phyloP scores from a whole-genome alignment of 2,888 invertebrate species.

The Nemoura dubitans region DNA sequence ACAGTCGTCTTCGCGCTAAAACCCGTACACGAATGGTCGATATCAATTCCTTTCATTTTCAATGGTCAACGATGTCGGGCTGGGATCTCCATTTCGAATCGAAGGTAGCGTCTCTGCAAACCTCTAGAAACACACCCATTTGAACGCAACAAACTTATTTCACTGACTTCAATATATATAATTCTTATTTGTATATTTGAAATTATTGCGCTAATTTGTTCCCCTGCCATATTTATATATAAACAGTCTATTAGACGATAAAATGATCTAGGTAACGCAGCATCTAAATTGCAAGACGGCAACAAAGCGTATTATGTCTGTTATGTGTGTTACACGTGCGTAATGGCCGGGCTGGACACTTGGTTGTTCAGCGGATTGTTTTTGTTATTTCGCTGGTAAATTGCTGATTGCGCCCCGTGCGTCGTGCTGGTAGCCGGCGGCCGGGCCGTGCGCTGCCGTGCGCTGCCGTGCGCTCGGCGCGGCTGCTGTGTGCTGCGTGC shows the following conservation, averaged over 20 bases:
- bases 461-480: neutral
- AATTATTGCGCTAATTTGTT: too few species aligned
- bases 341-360: neutral
- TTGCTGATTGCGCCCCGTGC: neutral
- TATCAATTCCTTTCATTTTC: neutral
- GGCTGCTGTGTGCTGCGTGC: neutral
- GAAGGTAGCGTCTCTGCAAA: too few species aligned
- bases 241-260: too few species aligned
- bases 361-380: neutral
- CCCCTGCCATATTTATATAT: too few species aligned
- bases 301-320: neutral
- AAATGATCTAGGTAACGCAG: too few species aligned
- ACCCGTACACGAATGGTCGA: neutral
- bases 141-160: too few species aligned
- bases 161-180: too few species aligned
- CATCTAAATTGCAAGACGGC: neutral
- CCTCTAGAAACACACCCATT: too few species aligned
- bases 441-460: neutral
- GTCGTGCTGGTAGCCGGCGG: too few species aligned
- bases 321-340: neutral
- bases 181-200: too few species aligned
- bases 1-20: neutral
- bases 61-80: neutral
- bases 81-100: neutral
- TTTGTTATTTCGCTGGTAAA: conserved; percentile 1